Base-by-base conservation (phyloP, 2,888 invertebrate genomes). In the Lithophane socia region DNA sequence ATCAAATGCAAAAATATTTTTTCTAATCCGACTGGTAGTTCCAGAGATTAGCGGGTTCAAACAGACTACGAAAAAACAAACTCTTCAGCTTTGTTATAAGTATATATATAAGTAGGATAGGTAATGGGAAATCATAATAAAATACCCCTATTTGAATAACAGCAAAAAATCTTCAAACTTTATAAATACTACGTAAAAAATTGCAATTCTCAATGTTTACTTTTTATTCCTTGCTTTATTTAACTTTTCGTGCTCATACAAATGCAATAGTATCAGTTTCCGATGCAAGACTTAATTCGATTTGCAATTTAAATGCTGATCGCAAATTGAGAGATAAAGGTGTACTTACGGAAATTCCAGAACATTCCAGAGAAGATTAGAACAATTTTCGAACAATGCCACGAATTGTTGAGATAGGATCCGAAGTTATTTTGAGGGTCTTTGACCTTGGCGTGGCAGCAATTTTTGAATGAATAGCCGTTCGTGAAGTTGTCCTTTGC, bases 241-340 rank as follows among this genome's bases (percentile, higher is more conserved):
- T 47, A 52, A 63, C 47, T 12, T 47, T 77, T 58, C 18, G 8
- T 13, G 16, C 24, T 56, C 21, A 16, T 29, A 42, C n/a, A 42
- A 82, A 71, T 74, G 54, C 67, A 74, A 60, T 44, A 24, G 10
- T 54, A 71, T 73, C 47, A 60, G 67, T 7, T 63, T 47, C 47
- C 16, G 64, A 60, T 69, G 64, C 52, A 63, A 56, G 44, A 63
- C 81, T 77, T 72, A 63, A 81, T 82, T 69, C n/a, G 21, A 73
- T 82, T 68, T 79, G 49, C 73, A 83, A 74, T 82, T 82, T 82
- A 74, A 73, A 82, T 68, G 60, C 71, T 74, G 67, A 82, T 74
- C 56, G n/a, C 54, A 18, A 79, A 79, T 75, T 78, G 63, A 71
- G 60, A 71, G 63, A 71, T 74, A 74, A 75, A 61, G 29, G 42